Percentiles rank a stretch among this genome's conserved stretches.
These are phyloP conservation scores for Diploptera punctata DNA, from an alignment of 2,888 invertebrate species.

Conservation along the genomic window DNA sequence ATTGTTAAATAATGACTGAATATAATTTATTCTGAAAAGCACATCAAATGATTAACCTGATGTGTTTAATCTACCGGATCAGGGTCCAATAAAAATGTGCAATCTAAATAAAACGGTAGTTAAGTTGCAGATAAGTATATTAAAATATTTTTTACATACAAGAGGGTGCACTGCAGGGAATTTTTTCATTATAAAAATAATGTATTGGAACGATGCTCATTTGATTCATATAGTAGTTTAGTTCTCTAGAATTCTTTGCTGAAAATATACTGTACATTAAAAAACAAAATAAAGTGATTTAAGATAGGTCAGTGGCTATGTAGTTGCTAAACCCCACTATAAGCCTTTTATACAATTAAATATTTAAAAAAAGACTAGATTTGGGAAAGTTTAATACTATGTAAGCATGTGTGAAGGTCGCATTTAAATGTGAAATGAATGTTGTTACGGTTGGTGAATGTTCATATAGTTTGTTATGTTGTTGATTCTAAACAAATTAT, in stretches of 20 bases:
- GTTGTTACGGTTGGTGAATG: slow-evolving; percentile 39
- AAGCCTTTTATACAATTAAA: slow-evolving; percentile 5
- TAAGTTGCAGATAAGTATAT: too few species aligned
- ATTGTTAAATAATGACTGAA: too few species aligned
- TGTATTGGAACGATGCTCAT: neutral
- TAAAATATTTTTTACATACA: neutral
- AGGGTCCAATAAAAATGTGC: too few species aligned
- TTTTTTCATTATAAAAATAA: neutral
- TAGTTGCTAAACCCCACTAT: slow-evolving; percentile 4
- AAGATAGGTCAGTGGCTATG: neutral
- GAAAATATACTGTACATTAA: too few species aligned
- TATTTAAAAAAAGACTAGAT: too few species aligned
- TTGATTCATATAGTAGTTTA: neutral
- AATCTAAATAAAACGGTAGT: too few species aligned
- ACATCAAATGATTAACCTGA: too few species aligned
- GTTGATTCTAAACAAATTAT: slow-evolving; percentile 11
- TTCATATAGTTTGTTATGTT: slow-evolving; percentile 38
- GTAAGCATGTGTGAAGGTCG: neutral
- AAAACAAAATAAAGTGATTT: too few species aligned
- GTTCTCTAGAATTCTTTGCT: neutral
- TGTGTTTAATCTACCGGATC: too few species aligned
- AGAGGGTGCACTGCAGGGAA: neutral
- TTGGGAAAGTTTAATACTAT: neutral
- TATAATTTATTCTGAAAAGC: too few species aligned
- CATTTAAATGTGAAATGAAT: neutral